Evolutionary conservation across 2,888 invertebrate genomes (phyloP), one percentile per base, ranked within the genome.

Genomic region (Eurytoma californica): DNA sequence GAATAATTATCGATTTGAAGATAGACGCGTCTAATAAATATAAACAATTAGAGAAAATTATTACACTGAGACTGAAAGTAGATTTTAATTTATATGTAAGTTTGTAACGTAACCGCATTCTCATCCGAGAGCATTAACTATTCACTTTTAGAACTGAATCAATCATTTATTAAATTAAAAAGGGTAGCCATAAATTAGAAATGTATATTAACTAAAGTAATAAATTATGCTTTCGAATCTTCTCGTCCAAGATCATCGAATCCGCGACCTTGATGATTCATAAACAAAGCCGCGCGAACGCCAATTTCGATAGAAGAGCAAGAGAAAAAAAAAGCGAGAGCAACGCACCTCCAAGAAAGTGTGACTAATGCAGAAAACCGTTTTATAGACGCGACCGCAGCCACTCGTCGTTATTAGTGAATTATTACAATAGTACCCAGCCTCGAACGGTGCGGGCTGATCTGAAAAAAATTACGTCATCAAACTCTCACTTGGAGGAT

Each of bases 341-440:
- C 53, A 14, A 30, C n/a, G 24, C 2, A 63, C n/a, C 18, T 63
- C 63, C 39, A 3, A 39, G 63, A 47, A 63, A 63, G 18, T n/a
- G 61, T 63, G 63, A 63, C 63, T 63, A 63, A 63, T 18, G n/a
- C 16, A 39, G 39, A 63, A 63, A 63, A 63, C 18, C 63, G 39
- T 39, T 18, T 63, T 53, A n/a, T 63, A 3, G 14, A 28, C 28
- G 57, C 57, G 18, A 61, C 39, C 47, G 12, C 39, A 63, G 9
- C 39, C 9, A 9, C n/a, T 16, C 30, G 16, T 30, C 28, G 7
- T 24, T 39, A 61, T 39, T 61, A 61, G 24, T 61, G 61, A 3
- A 2, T 30, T 28, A 16, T 60, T 30, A n/a, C n/a, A n/a, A n/a
- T n/a, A 60, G 60, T 4, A 30, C 5, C 39, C 39, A 39, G 39